phyloP scores from a whole-genome alignment of 2,888 invertebrate genomes.

The Drosophila neotestacea region DNA sequence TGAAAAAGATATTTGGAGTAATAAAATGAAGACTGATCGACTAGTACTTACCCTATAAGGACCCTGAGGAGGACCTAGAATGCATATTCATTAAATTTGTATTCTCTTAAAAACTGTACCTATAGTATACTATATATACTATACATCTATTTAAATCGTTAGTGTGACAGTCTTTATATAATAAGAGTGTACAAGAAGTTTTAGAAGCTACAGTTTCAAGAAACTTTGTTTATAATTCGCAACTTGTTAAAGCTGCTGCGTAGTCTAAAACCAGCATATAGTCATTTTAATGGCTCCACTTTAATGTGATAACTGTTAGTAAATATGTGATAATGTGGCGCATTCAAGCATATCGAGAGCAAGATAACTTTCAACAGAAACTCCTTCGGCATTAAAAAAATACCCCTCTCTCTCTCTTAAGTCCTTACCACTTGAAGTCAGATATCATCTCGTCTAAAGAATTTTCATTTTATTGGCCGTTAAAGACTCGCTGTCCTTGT shows the following conservation, averaged over 20 bases:
- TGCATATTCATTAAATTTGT: no score
- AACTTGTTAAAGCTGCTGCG: neutral
- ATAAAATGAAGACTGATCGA: neutral
- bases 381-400: neutral
- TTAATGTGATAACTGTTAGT: slow-evolving; percentile 19
- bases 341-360: neutral
- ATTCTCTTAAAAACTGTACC: no score
- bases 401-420: no score
- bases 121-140: neutral
- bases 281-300: neutral
- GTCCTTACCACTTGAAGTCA: neutral
- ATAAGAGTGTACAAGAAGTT: no score
- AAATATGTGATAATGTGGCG: slow-evolving; percentile 33
- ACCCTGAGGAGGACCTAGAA: no score
- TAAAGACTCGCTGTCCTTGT: slow-evolving; percentile 28
- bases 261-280: neutral
- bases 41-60: neutral
- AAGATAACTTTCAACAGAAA: neutral
- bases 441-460: slow-evolving; percentile 26
- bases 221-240: slow-evolving; percentile 7
- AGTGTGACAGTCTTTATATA: no score
- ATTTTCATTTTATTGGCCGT: slow-evolving; percentile 54
- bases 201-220: neutral
- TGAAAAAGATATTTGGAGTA: no score
- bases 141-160: neutral